Evolutionary conservation across 2,113 vertebrate genomes (phyloP), one percentile per base, ranked within the genome.

Genomic region (Corynorhinus townsendii): DNA sequence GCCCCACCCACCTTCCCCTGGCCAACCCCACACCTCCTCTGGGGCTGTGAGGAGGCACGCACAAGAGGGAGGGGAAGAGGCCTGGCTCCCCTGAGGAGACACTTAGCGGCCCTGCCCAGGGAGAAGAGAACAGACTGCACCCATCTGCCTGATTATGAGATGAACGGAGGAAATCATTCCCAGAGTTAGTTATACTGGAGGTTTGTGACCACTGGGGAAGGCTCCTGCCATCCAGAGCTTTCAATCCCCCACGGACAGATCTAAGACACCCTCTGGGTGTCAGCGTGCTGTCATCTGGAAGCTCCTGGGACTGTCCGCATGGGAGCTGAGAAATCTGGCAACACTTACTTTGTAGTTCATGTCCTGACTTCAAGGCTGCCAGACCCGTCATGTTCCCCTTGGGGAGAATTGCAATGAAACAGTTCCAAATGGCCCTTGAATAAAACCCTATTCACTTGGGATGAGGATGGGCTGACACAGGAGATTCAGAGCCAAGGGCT

Each of bases 91-190:
- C 11, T 0, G n/a, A 73, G 71, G 33, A 15, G 92, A 54, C 92
- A 73, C 77, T 82, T 22, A 89, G 84, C 90, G 9, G 20, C 22
- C 20, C 54, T 24, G 7, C 22, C 20, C 54, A 56, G 85, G 64
- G 85, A 56, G 87, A 77, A 38, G 54, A 26, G 22, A 69, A 59
- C 91, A 91, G 90, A 54, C 88, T 72, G 79, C 62, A 83, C 76
- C 91, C 59, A 79, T 95, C 91, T 93, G 81, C 66, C 83, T 93
- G 81, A 72, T 97, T 93, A 95, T 84, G 93, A 96, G 91, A 96
- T 45, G 28, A 80, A 45, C 0, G 4, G 43, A 43, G 54, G 20
- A 82, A 86, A 47, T 12, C 20, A 56, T 10, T 49, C 64, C 35
- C 68, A 12, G 47, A 68, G 77, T 12, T n/a, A 40, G 40, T 89